Base-by-base conservation (phyloP, 2,888 invertebrate genomes). In the Leptarthrus brevirostris region DNA sequence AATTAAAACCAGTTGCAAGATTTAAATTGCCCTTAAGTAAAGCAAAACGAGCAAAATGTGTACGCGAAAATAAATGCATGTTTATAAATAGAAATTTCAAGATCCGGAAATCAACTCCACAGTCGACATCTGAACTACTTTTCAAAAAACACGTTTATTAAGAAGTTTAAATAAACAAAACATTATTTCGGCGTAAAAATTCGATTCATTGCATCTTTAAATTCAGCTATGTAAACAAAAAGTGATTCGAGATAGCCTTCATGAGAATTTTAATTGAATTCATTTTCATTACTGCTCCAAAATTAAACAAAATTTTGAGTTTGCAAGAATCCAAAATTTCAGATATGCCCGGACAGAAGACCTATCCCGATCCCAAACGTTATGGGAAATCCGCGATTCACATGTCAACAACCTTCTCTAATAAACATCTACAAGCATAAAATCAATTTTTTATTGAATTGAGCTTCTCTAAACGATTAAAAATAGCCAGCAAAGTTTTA, bases 401-500 rank as follows among this genome's bases (percentile, higher is more conserved):
- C 16, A 52, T 70, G 70, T 70, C 70, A 70, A 26, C 70, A 70
- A 49, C 70, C 52, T 70, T 70, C 70, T 20, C 0, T 52, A 18
- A 70, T 52, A 70, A 49, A 70, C 34, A 10, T 18, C 16, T 20
- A 34, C 34, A 52, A 26, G 8, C 26, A 34, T 10, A 70, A 47
- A 52, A 70, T 47, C 70, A 52, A 70, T 70, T 70, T 70, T 70
- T 49, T 52, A 52, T 70, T 16, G 26, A 12, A 49, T 49, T 49
- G 34, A 44, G 36, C 34, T 3, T 36, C 18, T 6, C 20, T 64
- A 40, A 16, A 10, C 22, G 36, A 44, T 61, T 47, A 66, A 47
- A 47, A 66, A 66, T 47, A 66, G 26, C 44, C 47, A 24, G 14
- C 44, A n/a, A 66, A 66, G 47, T 44, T 44, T 53, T 56, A 56